Evolutionary conservation across 1,140 invertebrate species (phyloP), one percentile per base, ranked within the genome.

Genomic region (Acromyrmex echinatior): DNA sequence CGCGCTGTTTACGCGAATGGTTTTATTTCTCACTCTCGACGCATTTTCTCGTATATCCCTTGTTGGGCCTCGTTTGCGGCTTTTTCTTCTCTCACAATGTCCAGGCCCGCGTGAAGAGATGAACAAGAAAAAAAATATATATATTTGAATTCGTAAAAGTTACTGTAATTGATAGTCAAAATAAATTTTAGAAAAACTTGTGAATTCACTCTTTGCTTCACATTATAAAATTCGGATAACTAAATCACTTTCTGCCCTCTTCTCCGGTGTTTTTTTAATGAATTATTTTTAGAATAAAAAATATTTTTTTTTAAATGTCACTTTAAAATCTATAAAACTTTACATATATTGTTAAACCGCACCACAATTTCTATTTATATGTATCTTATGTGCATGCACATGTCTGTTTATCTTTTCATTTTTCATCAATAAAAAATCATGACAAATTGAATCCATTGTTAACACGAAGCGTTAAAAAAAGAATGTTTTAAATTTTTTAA

Each of bases 21-120:
- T 91, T 90, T 91, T 88, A 90, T 90, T 89, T 86, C 79, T 73
- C 51, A 39, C 39, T 45, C 62, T 56, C 56, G 60, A 31, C 53
- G 21, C 21, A 0, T 35, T 65, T 35, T 58, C 10, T 56, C 56
- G 35, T 12, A 70, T 25, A 25, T 21, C 45, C 21, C 49, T 65
- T 62, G 49, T 28, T 45, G 21, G 7, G 28, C n/a, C 51, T 62
- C n/a, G n/a, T 73, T 45, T 87, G 86, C 65, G 39, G 76, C 56
- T 66, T 25, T 62, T 63, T 85, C 49, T 70, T 56, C 58, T 53
- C 12, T 21, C 31, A 28, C 21, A 56, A 25, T n/a, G 21, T 31
- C 51, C 25, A 18, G 5, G 2, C 18, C 1, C 5, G 21, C 25
- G 21, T 14, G 21, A 56, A 28, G 16, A 7, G 21, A 39, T 58